Conservation (phyloP, 2,888 invertebrate species). For the Drosophila siamana region DNA sequence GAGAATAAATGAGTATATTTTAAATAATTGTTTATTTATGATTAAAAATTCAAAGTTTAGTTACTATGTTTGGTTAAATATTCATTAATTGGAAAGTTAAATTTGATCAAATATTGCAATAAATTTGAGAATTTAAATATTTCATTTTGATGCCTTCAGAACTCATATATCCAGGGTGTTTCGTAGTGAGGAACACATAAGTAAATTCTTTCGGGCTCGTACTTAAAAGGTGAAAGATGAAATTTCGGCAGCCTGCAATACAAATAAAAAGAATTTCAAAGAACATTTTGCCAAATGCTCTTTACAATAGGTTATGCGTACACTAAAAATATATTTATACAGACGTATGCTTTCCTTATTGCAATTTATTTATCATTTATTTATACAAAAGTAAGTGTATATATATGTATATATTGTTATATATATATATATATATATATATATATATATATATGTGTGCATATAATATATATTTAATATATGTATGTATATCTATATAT, state of each 20-base stretch:
- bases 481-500: constrained; percentile 33
- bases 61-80: no score
- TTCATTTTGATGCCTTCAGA: no score
- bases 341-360: constrained; percentile 33
- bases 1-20: no score
- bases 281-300: constrained; percentile 54
- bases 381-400: constrained; percentile 35
- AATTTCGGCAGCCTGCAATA: constrained; percentile 46
- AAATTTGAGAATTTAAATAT: no score
- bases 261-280: constrained; percentile 59
- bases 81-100: no score
- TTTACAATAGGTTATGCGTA: constrained; percentile 70
- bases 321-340: constrained; percentile 65
- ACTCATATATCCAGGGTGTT: constrained; percentile 6
- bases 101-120: no score
- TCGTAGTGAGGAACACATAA: constrained; percentile 1
- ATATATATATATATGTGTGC: constrained; percentile 30
- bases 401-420: constrained; percentile 6
- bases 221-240: constrained; percentile 59
- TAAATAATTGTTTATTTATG: no score
- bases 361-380: constrained; percentile 43
- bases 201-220: constrained; percentile 13
- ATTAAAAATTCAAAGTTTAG: no score
- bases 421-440: constrained; percentile 24
- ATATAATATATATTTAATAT: constrained; percentile 33